A percentile compares a stretch with the other conserved stretches of the same genome.
phyloP scores from a whole-genome alignment of 2,797 vertebrate species.

The Triplophysa bombifrons region DNA sequence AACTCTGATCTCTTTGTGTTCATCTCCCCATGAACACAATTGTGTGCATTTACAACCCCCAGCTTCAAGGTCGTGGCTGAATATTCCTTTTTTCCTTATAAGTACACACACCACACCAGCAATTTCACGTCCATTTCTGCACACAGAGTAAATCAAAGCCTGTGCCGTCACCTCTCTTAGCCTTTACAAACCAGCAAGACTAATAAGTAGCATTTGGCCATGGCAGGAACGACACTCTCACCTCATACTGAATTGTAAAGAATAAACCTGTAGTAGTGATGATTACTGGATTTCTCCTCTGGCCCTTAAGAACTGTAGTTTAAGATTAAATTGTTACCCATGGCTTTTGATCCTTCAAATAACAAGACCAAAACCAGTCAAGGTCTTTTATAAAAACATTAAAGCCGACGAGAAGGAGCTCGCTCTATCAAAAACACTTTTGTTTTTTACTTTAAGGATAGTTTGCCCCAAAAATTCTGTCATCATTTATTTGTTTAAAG shows the following conservation, averaged over 20 bases:
- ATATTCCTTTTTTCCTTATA: constrained; percentile 13
- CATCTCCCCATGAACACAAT: background rate
- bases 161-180: constrained; percentile 16
- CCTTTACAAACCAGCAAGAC: constrained; percentile 28
- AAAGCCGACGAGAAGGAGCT: background rate
- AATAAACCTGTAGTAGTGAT: constrained; percentile 11
- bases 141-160: constrained; percentile 41
- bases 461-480: no score
- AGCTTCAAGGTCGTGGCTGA: constrained; percentile 26
- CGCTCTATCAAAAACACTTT: background rate
- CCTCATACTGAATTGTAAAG: constrained; percentile 21
- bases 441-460: background rate
- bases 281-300: constrained; percentile 43
- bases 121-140: constrained; percentile 33
- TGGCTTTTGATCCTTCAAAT: background rate
- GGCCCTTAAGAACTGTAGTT: constrained; percentile 11
- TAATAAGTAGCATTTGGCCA: constrained; percentile 46
- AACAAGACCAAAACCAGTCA: background rate
- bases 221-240: constrained; percentile 13
- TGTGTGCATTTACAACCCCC: constrained; percentile 9
- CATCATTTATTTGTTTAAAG: no score
- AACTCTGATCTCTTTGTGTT: background rate
- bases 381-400: constrained; percentile 13
- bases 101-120: constrained; percentile 23
- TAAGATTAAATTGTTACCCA: constrained; percentile 16